Percentiles rank a stretch among this genome's conserved stretches.
Conservation (phyloP, 2,888 invertebrate genomes). For the Agriopis marginaria region DNA sequence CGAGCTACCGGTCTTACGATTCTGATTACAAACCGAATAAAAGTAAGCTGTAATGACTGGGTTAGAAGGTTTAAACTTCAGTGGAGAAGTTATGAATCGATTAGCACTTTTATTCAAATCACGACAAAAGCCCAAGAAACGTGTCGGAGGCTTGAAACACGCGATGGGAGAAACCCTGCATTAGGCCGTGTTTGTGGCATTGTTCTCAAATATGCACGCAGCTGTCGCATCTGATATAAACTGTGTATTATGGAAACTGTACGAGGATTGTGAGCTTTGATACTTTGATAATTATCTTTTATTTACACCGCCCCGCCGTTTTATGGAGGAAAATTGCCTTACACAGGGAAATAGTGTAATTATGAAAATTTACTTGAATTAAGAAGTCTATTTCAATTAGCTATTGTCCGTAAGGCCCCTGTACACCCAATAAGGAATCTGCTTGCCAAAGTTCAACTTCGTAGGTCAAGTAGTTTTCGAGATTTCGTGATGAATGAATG, state of each 20-base stretch:
- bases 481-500: no score
- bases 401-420: no score
- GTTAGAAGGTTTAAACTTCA: conserved; percentile 29
- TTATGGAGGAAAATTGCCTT: no score
- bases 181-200: conserved; percentile 59
- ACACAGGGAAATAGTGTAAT: no score
- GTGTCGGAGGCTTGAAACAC: conserved; percentile 52
- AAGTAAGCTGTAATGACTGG: conserved; percentile 26
- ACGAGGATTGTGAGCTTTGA: conserved; percentile 40
- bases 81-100: conserved; percentile 29
- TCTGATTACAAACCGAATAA: conserved; percentile 18
- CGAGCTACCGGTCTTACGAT: conserved; percentile 59
- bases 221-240: conserved; percentile 63
- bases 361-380: no score
- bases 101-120: conserved; percentile 43
- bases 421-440: no score
- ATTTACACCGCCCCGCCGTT: neutral
- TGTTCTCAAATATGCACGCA: conserved; percentile 67
- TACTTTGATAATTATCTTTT: conserved; percentile 35
- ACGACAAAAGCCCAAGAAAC: conserved; percentile 51
- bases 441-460: no score
- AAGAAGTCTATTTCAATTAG: no score
- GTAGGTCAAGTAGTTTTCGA: no score
- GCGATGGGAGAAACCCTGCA: conserved; percentile 52
- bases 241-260: conserved; percentile 52